phyloP scores from a whole-genome alignment of 1,140 invertebrate species.

The Scaptomyza hsui region DNA sequence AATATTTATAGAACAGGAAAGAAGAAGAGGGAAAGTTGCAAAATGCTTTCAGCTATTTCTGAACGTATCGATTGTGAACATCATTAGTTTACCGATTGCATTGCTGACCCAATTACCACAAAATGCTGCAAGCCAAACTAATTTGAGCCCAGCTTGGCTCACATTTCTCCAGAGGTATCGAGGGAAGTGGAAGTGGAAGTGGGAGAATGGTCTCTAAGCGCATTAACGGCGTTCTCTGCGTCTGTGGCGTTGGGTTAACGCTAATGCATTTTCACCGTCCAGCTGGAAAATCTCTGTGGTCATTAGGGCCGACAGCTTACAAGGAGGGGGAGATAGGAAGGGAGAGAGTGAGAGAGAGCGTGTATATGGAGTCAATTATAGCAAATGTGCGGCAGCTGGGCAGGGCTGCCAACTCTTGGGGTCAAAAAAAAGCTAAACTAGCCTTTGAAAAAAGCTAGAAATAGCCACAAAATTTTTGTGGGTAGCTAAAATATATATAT shows the following conservation, averaged over 20 bases:
- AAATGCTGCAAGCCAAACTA: constrained; percentile 10
- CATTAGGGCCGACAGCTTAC: constrained; percentile 52
- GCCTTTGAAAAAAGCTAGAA: too few relatives aligned
- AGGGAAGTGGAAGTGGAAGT: not conserved
- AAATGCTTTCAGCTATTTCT: not conserved
- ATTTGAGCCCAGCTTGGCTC: constrained; percentile 23
- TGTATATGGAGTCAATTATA: constrained; percentile 71
- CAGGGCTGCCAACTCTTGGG: too few relatives aligned
- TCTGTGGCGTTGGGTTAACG: constrained; percentile 36
- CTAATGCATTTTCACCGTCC: constrained; percentile 47
- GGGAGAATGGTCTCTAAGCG: constrained; percentile 49
- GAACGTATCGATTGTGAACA: not conserved
- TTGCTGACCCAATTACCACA: constrained; percentile 30
- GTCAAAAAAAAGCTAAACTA: too few relatives aligned
- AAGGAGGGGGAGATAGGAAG: constrained; percentile 1
- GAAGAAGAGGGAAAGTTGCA: constrained; percentile 5
- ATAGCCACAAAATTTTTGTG: too few relatives aligned
- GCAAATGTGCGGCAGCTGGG: constrained; percentile 12
- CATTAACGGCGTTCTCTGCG: constrained; percentile 59
- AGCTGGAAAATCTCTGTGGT: constrained; percentile 66
- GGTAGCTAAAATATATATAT: too few relatives aligned
- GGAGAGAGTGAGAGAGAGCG: constrained; percentile 6
- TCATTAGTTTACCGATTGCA: constrained; percentile 23
- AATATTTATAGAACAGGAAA: not conserved
- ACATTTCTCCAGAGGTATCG: constrained; percentile 4